A percentile compares a stretch with the other conserved stretches of the same genome.
Conservation (phyloP, 37 sponge, comb jelly and placozoan genomes). For the Corticium candelabrum region DNA sequence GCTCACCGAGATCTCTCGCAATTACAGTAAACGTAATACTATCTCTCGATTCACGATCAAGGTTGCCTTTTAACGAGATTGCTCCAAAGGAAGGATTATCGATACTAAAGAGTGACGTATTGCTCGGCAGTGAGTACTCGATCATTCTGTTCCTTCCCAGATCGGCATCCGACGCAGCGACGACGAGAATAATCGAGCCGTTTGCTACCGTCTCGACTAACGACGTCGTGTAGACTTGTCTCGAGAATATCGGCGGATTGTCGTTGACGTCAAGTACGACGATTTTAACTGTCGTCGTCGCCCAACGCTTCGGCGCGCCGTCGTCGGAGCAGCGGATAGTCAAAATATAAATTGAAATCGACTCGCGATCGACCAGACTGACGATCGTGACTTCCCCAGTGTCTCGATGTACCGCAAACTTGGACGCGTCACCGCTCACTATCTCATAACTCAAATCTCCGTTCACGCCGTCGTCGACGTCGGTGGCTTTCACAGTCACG, state of each 20-base stretch:
- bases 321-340: not conserved
- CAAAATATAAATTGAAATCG: not conserved
- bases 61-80: not conserved
- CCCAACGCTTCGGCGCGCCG: not conserved
- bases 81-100: not conserved
- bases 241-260: constrained; percentile 22
- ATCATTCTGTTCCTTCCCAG: not conserved
- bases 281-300: constrained; percentile 6
- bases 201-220: constrained; percentile 23
- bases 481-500: constrained; percentile 18
- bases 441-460: constrained; percentile 33
- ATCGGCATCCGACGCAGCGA: constrained; percentile 30
- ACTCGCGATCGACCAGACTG: not conserved
- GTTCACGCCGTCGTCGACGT: constrained; percentile 39
- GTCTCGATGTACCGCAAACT: constrained; percentile 19
- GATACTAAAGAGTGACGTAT: not conserved
- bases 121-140: not conserved
- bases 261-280: constrained; percentile 3
- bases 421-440: not conserved
- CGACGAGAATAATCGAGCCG: constrained; percentile 16
- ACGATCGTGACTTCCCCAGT: constrained; percentile 31
- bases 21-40: not conserved
- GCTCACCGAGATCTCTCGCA: not conserved
- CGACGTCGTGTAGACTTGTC: not conserved
- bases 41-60: not conserved